These are phyloP conservation scores for Steatornis caripensis DNA, from an alignment of 2,113 vertebrate species.

Conservation along the genomic window DNA sequence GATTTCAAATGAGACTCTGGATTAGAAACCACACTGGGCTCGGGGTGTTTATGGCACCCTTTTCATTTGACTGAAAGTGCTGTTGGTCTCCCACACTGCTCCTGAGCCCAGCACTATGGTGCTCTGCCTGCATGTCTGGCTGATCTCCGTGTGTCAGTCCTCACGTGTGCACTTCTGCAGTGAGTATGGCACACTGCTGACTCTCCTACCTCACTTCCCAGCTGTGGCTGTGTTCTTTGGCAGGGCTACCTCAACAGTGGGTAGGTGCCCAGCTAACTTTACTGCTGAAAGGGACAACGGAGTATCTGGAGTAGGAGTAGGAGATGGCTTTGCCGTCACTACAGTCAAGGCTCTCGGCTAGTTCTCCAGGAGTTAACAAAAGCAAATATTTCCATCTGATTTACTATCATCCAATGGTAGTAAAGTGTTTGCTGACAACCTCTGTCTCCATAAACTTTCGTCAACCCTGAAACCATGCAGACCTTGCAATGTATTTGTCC, in stretches of 20 bases:
- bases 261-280: neutral
- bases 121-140: neutral
- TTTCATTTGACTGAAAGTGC: neutral
- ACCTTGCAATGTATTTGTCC: neutral
- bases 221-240: neutral
- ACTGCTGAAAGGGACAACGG: accelerated
- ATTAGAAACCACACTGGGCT: neutral
- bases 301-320: accelerated
- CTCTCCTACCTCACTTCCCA: neutral
- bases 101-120: neutral
- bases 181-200: neutral
- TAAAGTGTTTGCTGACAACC: neutral
- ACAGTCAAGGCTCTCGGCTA: neutral
- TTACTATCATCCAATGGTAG: neutral
- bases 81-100: neutral
- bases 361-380: neutral
- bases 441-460: slow-evolving; percentile 4
- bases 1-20: neutral
- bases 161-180: accelerated
- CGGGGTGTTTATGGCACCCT: neutral
- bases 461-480: neutral
- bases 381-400: neutral
- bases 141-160: neutral
- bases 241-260: neutral
- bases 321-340: neutral